Evolutionary conservation across 2,797 vertebrate genomes (phyloP), one percentile per base, ranked within the genome.

Genomic region (Anabas testudineus): DNA sequence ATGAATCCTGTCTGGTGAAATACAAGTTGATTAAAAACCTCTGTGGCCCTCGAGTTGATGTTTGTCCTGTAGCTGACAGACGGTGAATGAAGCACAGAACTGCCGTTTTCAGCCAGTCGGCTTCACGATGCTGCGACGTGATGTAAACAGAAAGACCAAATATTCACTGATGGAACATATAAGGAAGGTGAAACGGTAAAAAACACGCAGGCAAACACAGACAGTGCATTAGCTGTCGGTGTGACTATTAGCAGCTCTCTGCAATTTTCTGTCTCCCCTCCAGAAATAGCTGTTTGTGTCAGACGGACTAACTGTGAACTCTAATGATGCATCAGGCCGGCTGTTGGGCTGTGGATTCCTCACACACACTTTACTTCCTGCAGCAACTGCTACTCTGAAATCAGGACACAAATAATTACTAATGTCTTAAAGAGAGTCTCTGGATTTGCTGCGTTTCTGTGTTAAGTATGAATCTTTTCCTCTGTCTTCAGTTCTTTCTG

Each of bases 281-380:
- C 67, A 71, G 32, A 72, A 82, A 82, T 72, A 78, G 68, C 67
- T 61, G 71, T 65, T 68, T 56, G 71, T 78, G 80, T 65, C 71
- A 71, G 67, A 75, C 80, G 46, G 32, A 43, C 53, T 49, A 67
- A 69, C 75, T 67, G 71, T 74, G 71, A 37, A 3, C 63, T 59
- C 21, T 76, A 76, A 71, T 82, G 80, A 72, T 72, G 80, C 63
- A 61, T 48, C 57, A 68, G 74, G 72, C 62, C 43, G 67, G 72
- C 63, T 74, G 67, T 16, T 18, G 51, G 67, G 72, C 63, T 74
- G 67, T 16, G 2, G 52, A 39, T 21, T 56, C 61, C 69, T 66
- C 68, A 39, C 73, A 72, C 7, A 34, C 32, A 34, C 32, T 69
- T 60, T 43, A 60, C 66, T 45, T 43, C 10, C 18, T 42, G 67